phyloP scores from a whole-genome alignment of 2,113 vertebrate genomes.

The Pampusana beccarii region DNA sequence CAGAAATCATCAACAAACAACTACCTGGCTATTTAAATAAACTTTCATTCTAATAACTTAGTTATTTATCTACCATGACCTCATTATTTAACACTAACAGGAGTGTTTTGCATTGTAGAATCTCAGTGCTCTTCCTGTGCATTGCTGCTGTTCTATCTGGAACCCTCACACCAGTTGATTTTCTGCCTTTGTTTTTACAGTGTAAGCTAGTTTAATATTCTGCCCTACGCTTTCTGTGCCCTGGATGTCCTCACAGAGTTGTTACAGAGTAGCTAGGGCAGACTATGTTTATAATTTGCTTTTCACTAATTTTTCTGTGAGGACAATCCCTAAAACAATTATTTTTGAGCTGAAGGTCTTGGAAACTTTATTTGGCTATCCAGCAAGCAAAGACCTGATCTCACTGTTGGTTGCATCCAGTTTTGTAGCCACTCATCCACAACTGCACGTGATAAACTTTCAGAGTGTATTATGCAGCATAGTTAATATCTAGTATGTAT shows the following conservation, averaged over 20 bases:
- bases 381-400: not conserved
- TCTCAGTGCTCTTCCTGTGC: not conserved
- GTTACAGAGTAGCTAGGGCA: not conserved
- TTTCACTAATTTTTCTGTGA: conserved; percentile 11
- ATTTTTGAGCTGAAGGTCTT: conserved; percentile 6
- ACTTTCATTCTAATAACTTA: not conserved
- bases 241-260: not conserved
- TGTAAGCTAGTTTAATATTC: conserved; percentile 12
- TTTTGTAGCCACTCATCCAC: not conserved
- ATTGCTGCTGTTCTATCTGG: not conserved
- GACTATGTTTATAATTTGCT: not conserved
- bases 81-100: not conserved
- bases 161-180: not conserved
- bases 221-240: not conserved
- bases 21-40: conserved; percentile 19
- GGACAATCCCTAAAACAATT: not conserved
- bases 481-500: not conserved
- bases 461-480: not conserved
- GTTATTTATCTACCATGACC: not conserved
- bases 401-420: not conserved
- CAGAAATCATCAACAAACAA: not conserved
- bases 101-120: not conserved
- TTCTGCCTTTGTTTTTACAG: not conserved
- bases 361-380: not conserved
- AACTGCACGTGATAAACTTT: not conserved